Base-by-base conservation (phyloP, 2,888 invertebrate species). In the Leptogaster cylindrica region DNA sequence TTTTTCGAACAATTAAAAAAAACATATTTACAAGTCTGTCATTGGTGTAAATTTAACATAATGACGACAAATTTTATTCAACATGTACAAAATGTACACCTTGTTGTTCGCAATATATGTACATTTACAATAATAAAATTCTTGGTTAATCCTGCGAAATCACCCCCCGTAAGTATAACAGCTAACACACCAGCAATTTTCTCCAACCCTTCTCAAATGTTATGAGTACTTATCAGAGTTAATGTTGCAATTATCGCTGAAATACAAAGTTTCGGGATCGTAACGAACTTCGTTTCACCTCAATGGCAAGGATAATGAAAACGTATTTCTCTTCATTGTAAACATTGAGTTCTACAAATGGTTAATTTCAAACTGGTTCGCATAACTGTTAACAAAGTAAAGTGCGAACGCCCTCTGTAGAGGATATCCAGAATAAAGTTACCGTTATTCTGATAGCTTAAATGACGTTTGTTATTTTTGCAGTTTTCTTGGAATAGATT, bases 251-350 rank as follows among this genome's bases (percentile, higher is more conserved):
- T 61, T 61, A 44, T 61, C 61, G 44, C 61, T 44, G 44, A 61
- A 61, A 61, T 61, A 61, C 61, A 61, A 61, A 61, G n/a, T 44
- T 61, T 44, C 44, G 41, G 25, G 61, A 27, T 41, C 61, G 28
- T 61, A 44, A 61, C 61, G 16, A 28, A 61, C 27, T 61, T 61
- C 44, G 44, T 61, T 61, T 44, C 28, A 41, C 61, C 61, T 61
- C 61, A 61, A 61, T 61, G 41, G 61, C 61, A 18, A 44, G 44
- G 61, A 61, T 61, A 61, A 61, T 61, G 61, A 61, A 61, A 61
- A 61, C 44, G 41, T 44, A 61, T 28, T 61, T 20, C n/a, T 28
- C n/a, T 16, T n/a, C n/a, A n/a, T n/a, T n/a, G n/a, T n/a, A n/a
- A n/a, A n/a, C n/a, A n/a, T n/a, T n/a, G n/a, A 27, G 18, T 27